phyloP scores from a whole-genome alignment of 2,797 vertebrate genomes.

The Anableps anableps region DNA sequence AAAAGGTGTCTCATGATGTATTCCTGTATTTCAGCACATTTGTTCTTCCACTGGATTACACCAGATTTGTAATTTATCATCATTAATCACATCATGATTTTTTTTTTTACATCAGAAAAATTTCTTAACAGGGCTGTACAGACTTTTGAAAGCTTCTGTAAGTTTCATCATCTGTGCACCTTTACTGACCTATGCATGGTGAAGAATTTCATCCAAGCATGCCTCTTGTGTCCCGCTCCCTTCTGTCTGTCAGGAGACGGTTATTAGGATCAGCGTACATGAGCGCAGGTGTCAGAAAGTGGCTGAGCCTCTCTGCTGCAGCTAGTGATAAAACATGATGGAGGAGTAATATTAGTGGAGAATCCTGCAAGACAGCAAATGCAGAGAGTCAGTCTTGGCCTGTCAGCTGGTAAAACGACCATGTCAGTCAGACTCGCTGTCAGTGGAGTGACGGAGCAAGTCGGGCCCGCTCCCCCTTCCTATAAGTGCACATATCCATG shows the following conservation, averaged over 20 bases:
- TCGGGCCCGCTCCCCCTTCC: constrained; percentile 14
- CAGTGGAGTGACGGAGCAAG: constrained; percentile 34
- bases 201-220: not conserved
- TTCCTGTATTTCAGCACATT: not conserved
- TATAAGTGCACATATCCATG: constrained; percentile 52
- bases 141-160: not conserved
- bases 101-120: not conserved
- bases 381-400: constrained; percentile 8
- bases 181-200: not conserved
- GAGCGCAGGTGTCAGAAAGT: constrained; percentile 42
- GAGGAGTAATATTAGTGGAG: constrained; percentile 22
- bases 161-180: not conserved
- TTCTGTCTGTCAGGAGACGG: constrained; percentile 33
- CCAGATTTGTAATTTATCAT: not conserved
- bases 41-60: not conserved
- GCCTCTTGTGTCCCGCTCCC: constrained; percentile 27
- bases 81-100: not conserved
- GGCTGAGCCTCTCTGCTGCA: constrained; percentile 5
- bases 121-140: not conserved
- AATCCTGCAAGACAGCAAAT: constrained; percentile 24
- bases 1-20: too few relatives aligned
- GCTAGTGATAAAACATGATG: constrained; percentile 24
- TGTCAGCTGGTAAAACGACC: constrained; percentile 35
- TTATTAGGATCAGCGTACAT: constrained; percentile 28
- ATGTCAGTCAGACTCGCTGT: constrained; percentile 43